Conservation (phyloP, 1,140 invertebrate species). For the Drosophila seguyi region DNA sequence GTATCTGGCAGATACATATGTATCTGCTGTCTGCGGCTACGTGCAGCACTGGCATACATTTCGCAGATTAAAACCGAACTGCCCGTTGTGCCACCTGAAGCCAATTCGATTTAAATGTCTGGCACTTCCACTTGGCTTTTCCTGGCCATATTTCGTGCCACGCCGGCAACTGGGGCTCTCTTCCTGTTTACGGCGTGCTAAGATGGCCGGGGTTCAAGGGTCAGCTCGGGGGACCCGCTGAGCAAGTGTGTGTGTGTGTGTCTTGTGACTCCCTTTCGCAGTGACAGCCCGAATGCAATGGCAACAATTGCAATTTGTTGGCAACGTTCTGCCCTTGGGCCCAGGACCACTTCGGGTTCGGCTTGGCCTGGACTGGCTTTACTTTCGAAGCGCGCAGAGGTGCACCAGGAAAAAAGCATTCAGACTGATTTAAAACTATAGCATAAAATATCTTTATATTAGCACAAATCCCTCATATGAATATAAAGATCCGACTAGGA, state of each 20-base stretch:
- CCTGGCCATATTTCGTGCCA: constrained; percentile 70
- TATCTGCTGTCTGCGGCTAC: constrained; percentile 50
- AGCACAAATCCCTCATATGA: background rate
- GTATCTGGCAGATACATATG: constrained; percentile 47
- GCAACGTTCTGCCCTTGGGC: constrained; percentile 72
- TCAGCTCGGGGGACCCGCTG: constrained; percentile 30
- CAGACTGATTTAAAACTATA: background rate
- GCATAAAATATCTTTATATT: too few species aligned
- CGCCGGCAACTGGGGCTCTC: constrained; percentile 30
- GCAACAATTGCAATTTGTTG: constrained; percentile 85
- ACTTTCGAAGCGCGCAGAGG: constrained; percentile 44
- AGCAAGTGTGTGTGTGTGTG: constrained; percentile 20
- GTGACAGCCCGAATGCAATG: constrained; percentile 81
- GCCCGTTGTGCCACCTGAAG: constrained; percentile 63
- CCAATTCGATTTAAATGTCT: constrained; percentile 84
- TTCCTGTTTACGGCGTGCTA: constrained; percentile 72
- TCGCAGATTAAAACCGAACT: constrained; percentile 72
- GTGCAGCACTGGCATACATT: constrained; percentile 60
- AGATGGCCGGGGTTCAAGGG: constrained; percentile 67
- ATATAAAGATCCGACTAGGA: background rate
- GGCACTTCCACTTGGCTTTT: constrained; percentile 78
- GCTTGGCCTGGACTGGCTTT: constrained; percentile 33
- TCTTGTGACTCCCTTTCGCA: constrained; percentile 46
- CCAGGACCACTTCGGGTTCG: constrained; percentile 22
- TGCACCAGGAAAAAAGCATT: constrained; percentile 8